These are phyloP conservation scores for Ellobium chinense DNA, from an alignment of 2,888 invertebrate species.

Conservation along the genomic window DNA sequence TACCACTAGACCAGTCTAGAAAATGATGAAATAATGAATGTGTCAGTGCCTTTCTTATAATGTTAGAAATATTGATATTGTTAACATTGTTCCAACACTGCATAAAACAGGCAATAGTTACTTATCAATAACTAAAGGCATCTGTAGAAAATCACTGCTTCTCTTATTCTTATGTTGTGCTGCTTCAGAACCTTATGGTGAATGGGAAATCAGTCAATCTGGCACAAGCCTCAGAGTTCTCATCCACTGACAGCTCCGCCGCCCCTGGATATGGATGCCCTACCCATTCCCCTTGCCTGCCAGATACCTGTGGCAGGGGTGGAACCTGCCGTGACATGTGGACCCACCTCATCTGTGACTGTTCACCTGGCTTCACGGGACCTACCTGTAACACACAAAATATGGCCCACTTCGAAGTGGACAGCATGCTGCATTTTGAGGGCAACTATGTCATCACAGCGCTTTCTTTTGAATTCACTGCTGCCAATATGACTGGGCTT, in stretches of 20 bases:
- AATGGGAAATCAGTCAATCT: constrained; percentile 62
- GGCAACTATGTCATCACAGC: constrained; percentile 51
- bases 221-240: constrained; percentile 32
- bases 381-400: constrained; percentile 60
- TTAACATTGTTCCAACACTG: no score
- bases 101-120: no score
- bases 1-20: no score
- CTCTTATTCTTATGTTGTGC: neutral
- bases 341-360: constrained; percentile 64
- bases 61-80: no score
- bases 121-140: no score
- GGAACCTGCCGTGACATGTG: constrained; percentile 73
- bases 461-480: constrained; percentile 61
- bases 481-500: constrained; percentile 58
- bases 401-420: constrained; percentile 61
- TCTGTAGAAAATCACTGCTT: no score
- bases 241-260: neutral
- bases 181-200: constrained; percentile 63
- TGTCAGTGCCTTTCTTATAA: no score
- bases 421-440: constrained; percentile 65
- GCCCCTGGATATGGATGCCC: constrained; percentile 88
- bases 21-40: no score
- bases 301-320: constrained; percentile 79
- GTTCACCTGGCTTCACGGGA: constrained; percentile 65
- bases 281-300: constrained; percentile 93